Evolutionary conservation across 2,888 invertebrate genomes (phyloP).

Genomic region (Prosopocoilus inquinatus): DNA sequence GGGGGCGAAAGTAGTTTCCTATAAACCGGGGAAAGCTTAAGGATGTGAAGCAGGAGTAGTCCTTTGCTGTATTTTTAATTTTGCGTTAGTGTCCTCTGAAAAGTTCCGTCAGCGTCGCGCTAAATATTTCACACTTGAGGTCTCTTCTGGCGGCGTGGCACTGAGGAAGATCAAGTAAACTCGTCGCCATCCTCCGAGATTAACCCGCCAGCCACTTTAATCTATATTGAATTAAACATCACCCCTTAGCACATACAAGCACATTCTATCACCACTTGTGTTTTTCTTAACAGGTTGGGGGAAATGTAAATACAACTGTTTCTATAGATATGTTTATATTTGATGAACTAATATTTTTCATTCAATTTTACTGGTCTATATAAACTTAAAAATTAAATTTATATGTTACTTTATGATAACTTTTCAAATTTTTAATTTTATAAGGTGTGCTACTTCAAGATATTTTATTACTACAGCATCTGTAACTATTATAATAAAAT

Average conservation of each 20-base stretch:
- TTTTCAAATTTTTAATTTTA: too few relatives aligned
- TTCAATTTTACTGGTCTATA: too few relatives aligned
- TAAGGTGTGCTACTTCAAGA: too few relatives aligned
- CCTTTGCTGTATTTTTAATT: slow-evolving; percentile 38
- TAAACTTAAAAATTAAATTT: too few relatives aligned
- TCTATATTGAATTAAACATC: slow-evolving; percentile 44
- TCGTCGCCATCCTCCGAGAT: slow-evolving; percentile 34
- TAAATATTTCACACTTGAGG: slow-evolving; percentile 23
- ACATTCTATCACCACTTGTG: slow-evolving; percentile 29
- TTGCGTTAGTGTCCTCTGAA: slow-evolving; percentile 32
- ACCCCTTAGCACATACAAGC: slow-evolving; percentile 37
- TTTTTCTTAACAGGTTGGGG: slow-evolving; percentile 21
- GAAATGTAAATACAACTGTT: slow-evolving; percentile 4
- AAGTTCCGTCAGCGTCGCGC: slow-evolving; percentile 19
- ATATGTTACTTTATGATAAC: too few relatives aligned
- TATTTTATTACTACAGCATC: too few relatives aligned
- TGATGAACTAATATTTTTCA: too few relatives aligned
- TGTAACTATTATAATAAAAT: too few relatives aligned
- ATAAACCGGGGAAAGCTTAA: too few relatives aligned
- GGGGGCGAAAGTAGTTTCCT: too few relatives aligned
- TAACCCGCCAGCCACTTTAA: slow-evolving; percentile 41
- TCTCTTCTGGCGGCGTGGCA: slow-evolving; percentile 25
- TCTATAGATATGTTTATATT: too few relatives aligned
- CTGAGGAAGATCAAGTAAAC: slow-evolving; percentile 26
- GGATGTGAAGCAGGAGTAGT: too few relatives aligned